These are phyloP conservation scores for Colostygia pectinataria DNA, from an alignment of 2,888 invertebrate species.

Conservation along the genomic window DNA sequence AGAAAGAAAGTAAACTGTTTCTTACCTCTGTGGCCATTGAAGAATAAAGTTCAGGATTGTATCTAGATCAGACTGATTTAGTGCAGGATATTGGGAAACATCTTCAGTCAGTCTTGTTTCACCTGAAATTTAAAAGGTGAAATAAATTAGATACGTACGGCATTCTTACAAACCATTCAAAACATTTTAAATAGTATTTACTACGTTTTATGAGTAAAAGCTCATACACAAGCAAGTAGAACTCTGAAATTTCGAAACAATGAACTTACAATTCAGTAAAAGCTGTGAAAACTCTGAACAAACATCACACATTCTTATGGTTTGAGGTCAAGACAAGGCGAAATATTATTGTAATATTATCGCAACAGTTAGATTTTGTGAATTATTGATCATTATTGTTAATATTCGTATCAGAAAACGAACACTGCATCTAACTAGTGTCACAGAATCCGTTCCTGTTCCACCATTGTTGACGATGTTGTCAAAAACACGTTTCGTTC, in stretches of 20 bases:
- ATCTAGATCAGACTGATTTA: constrained; percentile 91
- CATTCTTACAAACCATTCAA: constrained; percentile 12
- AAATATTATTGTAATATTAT: constrained; percentile 75
- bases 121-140: constrained; percentile 84
- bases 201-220: constrained; percentile 35
- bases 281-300: constrained; percentile 97
- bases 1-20: background rate
- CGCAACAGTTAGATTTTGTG: constrained; percentile 61
- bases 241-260: constrained; percentile 72
- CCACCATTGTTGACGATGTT: constrained; percentile 82
- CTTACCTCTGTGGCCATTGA: constrained; percentile 94
- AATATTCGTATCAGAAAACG: constrained; percentile 77
- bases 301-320: constrained; percentile 92
- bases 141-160: constrained; percentile 20
- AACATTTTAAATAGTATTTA: constrained; percentile 23
- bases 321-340: constrained; percentile 72
- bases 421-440: constrained; percentile 75
- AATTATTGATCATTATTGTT: constrained; percentile 78
- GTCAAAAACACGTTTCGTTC: constrained; percentile 73
- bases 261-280: constrained; percentile 86
- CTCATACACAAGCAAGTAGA: constrained; percentile 47
- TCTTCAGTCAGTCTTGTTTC: constrained; percentile 91
- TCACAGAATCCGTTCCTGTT: constrained; percentile 74
- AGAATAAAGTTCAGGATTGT: constrained; percentile 92
- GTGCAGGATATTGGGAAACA: constrained; percentile 88